phyloP scores from a whole-genome alignment of 2,888 invertebrate genomes.

The Furcula furcula region DNA sequence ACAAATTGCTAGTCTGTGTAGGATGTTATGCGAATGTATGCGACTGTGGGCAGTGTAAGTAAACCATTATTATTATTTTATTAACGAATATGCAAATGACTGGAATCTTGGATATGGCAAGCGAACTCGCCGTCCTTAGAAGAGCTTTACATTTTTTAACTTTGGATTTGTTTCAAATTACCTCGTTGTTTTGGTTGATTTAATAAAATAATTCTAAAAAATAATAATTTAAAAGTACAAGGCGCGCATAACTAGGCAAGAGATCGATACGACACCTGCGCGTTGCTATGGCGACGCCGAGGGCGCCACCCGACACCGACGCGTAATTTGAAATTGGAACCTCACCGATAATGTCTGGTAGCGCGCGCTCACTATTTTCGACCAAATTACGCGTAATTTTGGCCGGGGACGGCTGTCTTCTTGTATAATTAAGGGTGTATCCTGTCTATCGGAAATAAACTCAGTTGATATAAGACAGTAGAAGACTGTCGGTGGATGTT shows the following conservation, averaged over 20 bases:
- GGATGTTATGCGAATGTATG: too few relatives aligned
- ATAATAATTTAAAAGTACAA: slow-evolving; percentile 32
- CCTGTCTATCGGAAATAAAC: slow-evolving; percentile 24
- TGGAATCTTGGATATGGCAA: too few relatives aligned
- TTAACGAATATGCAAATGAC: too few relatives aligned
- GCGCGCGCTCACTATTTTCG: slow-evolving; percentile 55
- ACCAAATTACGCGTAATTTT: slow-evolving; percentile 67
- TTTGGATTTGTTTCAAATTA: too few relatives aligned
- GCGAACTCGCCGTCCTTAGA: too few relatives aligned
- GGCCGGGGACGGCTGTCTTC: slow-evolving; percentile 46
- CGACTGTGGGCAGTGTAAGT: background rate
- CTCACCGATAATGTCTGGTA: slow-evolving; percentile 73
- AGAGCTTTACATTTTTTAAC: too few relatives aligned
- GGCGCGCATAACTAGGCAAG: slow-evolving; percentile 39
- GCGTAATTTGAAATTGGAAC: slow-evolving; percentile 80
- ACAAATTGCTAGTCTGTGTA: slow-evolving; percentile 6
- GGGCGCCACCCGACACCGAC: slow-evolving; percentile 76
- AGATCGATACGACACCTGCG: slow-evolving; percentile 78
- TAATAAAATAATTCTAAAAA: too few relatives aligned
- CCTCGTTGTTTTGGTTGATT: too few relatives aligned
- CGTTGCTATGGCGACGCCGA: slow-evolving; percentile 70
- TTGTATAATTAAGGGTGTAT: slow-evolving; percentile 45
- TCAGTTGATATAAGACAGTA: slow-evolving; percentile 1
- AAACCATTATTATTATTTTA: background rate
- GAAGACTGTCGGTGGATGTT: background rate